A percentile compares a stretch with the other conserved stretches of the same genome.
These are phyloP conservation scores for Diadophis punctatus DNA, from an alignment of 2,113 vertebrate genomes.

Conservation along the genomic window DNA sequence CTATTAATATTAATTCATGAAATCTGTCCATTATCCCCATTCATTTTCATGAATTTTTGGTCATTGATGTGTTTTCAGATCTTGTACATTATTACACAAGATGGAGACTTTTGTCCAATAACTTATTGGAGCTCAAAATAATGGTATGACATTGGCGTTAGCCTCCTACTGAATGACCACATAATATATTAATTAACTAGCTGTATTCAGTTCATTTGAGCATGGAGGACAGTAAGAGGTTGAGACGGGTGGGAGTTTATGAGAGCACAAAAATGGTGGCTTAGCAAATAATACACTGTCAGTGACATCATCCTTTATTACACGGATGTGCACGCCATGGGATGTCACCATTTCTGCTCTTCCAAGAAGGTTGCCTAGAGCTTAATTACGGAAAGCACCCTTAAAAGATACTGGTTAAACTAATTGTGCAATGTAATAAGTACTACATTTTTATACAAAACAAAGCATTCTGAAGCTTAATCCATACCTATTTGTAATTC, in stretches of 20 bases:
- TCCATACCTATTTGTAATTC: conserved; percentile 6
- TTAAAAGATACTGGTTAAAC: not conserved
- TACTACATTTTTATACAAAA: not conserved
- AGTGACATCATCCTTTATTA: not conserved
- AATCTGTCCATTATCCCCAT: not conserved
- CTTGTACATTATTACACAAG: not conserved
- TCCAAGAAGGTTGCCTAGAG: not conserved
- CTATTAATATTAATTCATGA: not conserved
- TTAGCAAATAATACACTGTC: not conserved
- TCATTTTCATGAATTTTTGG: not conserved
- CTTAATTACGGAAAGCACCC: not conserved
- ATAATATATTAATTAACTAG: not conserved
- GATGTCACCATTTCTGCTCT: not conserved
- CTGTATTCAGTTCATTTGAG: not conserved
- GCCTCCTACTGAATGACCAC: not conserved
- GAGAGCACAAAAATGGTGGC: not conserved
- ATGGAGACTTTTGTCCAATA: not conserved
- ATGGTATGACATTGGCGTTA: not conserved
- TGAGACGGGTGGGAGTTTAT: not conserved
- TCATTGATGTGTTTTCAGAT: not conserved
- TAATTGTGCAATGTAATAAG: not conserved
- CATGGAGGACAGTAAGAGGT: not conserved
- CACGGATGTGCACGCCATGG: not conserved
- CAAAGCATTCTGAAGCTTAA: conserved; percentile 9
- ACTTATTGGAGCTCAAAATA: not conserved